These are phyloP conservation scores for Donacobius atricapilla DNA, from an alignment of 2,113 vertebrate genomes.

Conservation along the genomic window DNA sequence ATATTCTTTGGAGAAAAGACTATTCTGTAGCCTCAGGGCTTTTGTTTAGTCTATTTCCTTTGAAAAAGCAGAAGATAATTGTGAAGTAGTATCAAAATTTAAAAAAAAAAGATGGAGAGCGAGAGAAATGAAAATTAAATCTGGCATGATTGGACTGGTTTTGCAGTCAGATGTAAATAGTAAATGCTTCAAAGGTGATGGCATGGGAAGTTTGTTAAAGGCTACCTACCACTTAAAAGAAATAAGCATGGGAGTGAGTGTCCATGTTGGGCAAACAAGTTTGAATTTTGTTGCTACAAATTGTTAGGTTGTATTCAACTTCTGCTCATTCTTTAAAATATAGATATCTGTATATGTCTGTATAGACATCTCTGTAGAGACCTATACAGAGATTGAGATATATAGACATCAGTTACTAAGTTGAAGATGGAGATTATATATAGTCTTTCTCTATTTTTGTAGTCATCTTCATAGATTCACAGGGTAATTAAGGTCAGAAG, in stretches of 20 bases:
- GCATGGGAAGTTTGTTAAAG: not conserved
- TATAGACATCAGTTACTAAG: not conserved
- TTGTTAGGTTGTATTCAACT: not conserved
- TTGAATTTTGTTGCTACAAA: not conserved
- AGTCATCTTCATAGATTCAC: not conserved
- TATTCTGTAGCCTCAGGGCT: not conserved
- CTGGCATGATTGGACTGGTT: not conserved
- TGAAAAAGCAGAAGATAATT: not conserved
- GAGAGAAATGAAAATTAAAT: not conserved
- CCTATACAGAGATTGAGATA: not conserved
- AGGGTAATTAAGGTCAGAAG: not conserved
- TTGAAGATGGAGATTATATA: not conserved
- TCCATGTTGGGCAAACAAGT: not conserved
- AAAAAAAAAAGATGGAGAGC: rapidly evolving
- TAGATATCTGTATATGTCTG: rapidly evolving
- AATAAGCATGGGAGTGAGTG: not conserved
- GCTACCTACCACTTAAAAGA: not conserved
- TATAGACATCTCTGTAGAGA: not conserved
- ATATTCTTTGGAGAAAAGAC: not conserved
- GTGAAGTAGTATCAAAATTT: not conserved
- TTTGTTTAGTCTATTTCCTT: not conserved
- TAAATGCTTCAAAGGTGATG: not conserved
- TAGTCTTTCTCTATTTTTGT: not conserved
- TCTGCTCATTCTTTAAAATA: not conserved
- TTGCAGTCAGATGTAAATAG: not conserved